Evolutionary conservation across 2,888 invertebrate genomes (phyloP).

Genomic region (Lymantria monacha): DNA sequence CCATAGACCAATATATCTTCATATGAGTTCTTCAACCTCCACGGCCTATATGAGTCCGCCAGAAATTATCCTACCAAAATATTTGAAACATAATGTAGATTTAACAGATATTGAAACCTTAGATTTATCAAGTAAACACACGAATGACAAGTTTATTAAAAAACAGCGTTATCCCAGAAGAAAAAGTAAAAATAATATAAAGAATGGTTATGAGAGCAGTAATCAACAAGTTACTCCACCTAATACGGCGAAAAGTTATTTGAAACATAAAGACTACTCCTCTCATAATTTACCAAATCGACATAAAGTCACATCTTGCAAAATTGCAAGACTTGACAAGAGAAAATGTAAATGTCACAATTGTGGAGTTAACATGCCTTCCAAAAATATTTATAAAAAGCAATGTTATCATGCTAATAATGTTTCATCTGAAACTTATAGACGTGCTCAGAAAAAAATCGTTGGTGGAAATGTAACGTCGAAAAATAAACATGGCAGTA

Average conservation of each 20-base stretch:
- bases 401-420: slow-evolving; percentile 30
- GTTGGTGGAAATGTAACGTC: slow-evolving; percentile 16
- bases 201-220: slow-evolving; percentile 15
- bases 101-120: slow-evolving; percentile 39
- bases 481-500: slow-evolving; percentile 24
- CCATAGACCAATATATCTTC: slow-evolving; percentile 56
- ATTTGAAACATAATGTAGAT: slow-evolving; percentile 42
- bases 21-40: slow-evolving; percentile 76
- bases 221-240: slow-evolving; percentile 42
- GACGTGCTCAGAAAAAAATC: slow-evolving; percentile 17
- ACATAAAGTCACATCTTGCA: slow-evolving; percentile 12
- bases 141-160: slow-evolving; percentile 13
- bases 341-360: slow-evolving; percentile 31
- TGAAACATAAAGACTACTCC: neutral
- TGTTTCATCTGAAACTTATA: slow-evolving; percentile 19
- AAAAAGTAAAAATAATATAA: slow-evolving; percentile 15
- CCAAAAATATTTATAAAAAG: slow-evolving; percentile 13
- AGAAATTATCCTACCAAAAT: slow-evolving; percentile 64
- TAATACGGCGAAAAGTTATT: slow-evolving; percentile 42
- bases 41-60: slow-evolving; percentile 79
- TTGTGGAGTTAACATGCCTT: slow-evolving; percentile 17
- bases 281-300: slow-evolving; percentile 9
- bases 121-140: slow-evolving; percentile 1
- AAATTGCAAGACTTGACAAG: slow-evolving; percentile 8
- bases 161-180: slow-evolving; percentile 36